A percentile compares a stretch with the other conserved stretches of the same genome.
These are phyloP conservation scores for Carassius gibelio DNA, from an alignment of 2,113 vertebrate genomes.

Conservation along the genomic window DNA sequence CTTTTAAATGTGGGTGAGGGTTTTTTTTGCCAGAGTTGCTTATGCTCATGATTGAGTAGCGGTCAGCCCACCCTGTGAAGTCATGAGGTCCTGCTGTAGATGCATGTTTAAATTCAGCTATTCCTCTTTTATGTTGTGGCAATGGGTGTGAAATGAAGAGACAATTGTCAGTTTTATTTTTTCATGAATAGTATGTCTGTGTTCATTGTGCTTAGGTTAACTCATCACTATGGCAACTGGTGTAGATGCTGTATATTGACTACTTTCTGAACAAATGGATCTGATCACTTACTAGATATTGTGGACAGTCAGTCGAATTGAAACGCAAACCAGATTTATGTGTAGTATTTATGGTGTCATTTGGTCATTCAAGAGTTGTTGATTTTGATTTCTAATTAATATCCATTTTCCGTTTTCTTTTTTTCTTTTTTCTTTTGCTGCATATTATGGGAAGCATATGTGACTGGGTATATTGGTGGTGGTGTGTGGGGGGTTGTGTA, in stretches of 20 bases:
- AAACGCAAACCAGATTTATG: not conserved
- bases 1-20: not conserved
- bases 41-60: not conserved
- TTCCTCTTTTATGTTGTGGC: not conserved
- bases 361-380: not conserved
- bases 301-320: not conserved
- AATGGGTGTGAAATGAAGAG: not conserved
- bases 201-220: not conserved
- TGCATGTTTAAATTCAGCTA: not conserved
- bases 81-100: not conserved
- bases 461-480: not conserved
- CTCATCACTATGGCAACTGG: constrained; percentile 12
- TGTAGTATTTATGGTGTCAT: not conserved
- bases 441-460: not conserved
- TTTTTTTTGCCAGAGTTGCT: not conserved
- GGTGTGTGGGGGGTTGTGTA: too few relatives aligned
- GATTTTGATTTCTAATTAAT: not conserved
- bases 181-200: not conserved
- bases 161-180: not conserved
- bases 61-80: not conserved
- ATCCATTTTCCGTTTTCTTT: not conserved
- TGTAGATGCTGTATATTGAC: not conserved
- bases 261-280: not conserved
- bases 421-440: not conserved
- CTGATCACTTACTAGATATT: not conserved